These are phyloP conservation scores for Delia radicum DNA, from an alignment of 1,140 invertebrate genomes.

Conservation along the genomic window DNA sequence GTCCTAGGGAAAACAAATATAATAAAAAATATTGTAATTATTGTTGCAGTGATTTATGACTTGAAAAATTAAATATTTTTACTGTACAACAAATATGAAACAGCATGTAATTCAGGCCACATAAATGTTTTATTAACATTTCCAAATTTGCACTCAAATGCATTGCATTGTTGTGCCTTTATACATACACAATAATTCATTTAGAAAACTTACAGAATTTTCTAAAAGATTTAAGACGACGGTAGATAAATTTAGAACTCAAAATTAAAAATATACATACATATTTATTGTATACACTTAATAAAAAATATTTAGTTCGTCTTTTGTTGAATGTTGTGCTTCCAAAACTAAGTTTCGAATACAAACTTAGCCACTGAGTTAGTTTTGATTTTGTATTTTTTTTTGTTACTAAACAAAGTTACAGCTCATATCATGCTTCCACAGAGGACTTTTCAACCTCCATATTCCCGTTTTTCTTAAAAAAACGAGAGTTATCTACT, in stretches of 20 bases:
- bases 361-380: background rate
- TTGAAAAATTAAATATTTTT: background rate
- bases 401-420: background rate
- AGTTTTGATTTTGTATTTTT: background rate
- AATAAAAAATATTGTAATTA: background rate
- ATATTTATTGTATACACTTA: background rate
- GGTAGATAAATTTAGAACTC: background rate
- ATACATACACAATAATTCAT: background rate
- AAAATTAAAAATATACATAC: background rate
- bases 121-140: background rate
- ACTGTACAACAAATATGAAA: background rate
- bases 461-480: background rate
- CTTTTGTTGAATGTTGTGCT: background rate
- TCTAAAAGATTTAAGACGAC: too few species aligned
- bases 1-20: too few species aligned
- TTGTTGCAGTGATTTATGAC: background rate
- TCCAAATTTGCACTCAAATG: background rate
- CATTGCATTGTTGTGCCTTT: too few species aligned
- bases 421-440: background rate
- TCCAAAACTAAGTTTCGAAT: background rate
- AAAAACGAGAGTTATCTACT: background rate
- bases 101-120: background rate
- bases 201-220: background rate
- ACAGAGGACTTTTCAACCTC: background rate
- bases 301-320: background rate